Conservation (phyloP, 1,140 invertebrate genomes). For the Zaprionus tsacasi region DNA sequence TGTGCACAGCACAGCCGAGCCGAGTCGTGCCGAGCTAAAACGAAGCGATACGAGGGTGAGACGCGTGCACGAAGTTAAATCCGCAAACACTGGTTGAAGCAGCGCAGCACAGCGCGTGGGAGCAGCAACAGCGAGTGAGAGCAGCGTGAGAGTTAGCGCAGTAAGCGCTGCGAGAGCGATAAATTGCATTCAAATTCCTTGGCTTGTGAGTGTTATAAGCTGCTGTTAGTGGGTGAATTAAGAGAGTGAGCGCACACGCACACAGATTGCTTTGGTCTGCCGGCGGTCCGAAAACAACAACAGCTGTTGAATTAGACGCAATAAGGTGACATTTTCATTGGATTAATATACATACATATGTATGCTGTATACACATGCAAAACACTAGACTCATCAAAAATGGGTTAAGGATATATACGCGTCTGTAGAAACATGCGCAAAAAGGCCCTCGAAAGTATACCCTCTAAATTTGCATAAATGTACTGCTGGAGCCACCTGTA, state of each 20-base stretch:
- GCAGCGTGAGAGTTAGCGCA: slow-evolving; percentile 16
- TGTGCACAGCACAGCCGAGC: slow-evolving; percentile 35
- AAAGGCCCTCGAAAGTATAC: slow-evolving; percentile 1
- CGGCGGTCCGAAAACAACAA: background rate
- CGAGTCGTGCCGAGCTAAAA: slow-evolving; percentile 23
- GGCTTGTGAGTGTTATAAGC: slow-evolving; percentile 34
- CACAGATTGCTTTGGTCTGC: background rate
- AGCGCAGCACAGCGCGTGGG: slow-evolving; percentile 45
- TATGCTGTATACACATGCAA: background rate
- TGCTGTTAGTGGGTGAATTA: slow-evolving; percentile 10
- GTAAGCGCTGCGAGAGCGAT: slow-evolving; percentile 13
- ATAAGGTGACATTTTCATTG: background rate
- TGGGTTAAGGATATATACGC: background rate
- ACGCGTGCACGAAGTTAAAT: slow-evolving; percentile 56
- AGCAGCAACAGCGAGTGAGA: slow-evolving; percentile 26
- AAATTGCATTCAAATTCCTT: slow-evolving; percentile 59
- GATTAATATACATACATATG: background rate
- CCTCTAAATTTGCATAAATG: background rate
- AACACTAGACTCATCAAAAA: background rate
- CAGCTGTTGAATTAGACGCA: slow-evolving; percentile 4
- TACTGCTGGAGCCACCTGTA: background rate
- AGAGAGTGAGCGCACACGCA: slow-evolving; percentile 1
- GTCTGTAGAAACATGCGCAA: background rate
- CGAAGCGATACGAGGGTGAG: slow-evolving; percentile 15
- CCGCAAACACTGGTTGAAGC: slow-evolving; percentile 13